Conservation (phyloP, 2,113 vertebrate species). For the Sphyrna mokarran region DNA sequence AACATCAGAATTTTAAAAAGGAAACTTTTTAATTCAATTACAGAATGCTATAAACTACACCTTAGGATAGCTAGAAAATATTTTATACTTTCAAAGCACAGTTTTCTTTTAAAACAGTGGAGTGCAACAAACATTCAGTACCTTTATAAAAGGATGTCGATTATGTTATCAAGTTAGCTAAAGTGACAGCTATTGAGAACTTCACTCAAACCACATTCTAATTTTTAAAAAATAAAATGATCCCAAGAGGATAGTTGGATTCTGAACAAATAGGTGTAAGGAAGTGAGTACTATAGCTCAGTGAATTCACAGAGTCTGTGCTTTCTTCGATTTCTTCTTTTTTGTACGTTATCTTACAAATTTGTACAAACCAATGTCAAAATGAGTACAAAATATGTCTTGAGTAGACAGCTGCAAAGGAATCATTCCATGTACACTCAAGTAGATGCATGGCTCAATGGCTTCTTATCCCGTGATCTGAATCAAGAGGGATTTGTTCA, state of each 20-base stretch:
- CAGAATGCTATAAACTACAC: background rate
- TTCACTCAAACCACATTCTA: background rate
- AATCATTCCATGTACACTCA: background rate
- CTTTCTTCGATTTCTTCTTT: background rate
- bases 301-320: background rate
- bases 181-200: background rate
- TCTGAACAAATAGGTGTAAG: too few species aligned
- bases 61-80: background rate
- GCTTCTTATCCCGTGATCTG: background rate
- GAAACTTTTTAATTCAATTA: background rate
- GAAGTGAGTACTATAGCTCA: background rate
- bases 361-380: background rate
- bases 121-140: background rate
- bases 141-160: background rate
- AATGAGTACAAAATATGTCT: background rate
- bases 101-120: background rate
- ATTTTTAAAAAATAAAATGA: background rate
- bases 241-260: too few species aligned
- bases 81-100: background rate
- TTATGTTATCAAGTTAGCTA: background rate
- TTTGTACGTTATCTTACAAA: background rate
- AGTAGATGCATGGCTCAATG: background rate
- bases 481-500: background rate
- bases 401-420: background rate
- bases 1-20: background rate